Percentiles rank a stretch among this genome's conserved stretches.
Evolutionary conservation across 2,113 vertebrate species (phyloP).

Genomic region (Hassar affinis): DNA sequence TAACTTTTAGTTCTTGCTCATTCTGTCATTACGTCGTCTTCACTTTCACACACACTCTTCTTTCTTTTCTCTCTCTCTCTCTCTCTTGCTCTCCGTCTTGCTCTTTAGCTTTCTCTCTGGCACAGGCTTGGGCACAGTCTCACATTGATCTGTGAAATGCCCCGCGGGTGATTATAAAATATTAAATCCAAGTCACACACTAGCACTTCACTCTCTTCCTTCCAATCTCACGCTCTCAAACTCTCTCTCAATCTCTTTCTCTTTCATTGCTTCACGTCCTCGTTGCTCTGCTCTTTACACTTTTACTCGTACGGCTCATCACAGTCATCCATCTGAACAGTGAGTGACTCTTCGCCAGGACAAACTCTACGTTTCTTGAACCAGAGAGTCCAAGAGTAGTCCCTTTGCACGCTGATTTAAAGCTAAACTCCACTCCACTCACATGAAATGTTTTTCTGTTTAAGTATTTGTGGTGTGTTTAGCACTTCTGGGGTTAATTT

Average conservation of each 20-base stretch:
- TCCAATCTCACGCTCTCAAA: slow-evolving; percentile 63
- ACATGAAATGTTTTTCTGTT: not conserved
- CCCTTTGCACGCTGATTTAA: not conserved
- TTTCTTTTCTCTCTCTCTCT: not conserved
- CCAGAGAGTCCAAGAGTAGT: not conserved
- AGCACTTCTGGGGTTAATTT: not conserved
- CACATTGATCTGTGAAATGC: slow-evolving; percentile 87
- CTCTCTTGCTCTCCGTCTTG: not conserved
- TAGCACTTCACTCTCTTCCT: slow-evolving; percentile 84
- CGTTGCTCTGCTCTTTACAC: slow-evolving; percentile 14
- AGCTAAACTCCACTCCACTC: not conserved
- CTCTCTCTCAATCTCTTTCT: slow-evolving; percentile 26
- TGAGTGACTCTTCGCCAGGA: slow-evolving; percentile 75
- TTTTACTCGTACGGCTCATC: slow-evolving; percentile 71
- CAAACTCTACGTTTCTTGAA: not conserved
- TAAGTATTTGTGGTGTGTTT: not conserved
- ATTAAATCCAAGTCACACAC: slow-evolving; percentile 90
- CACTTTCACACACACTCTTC: slow-evolving; percentile 25
- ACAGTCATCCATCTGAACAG: slow-evolving; percentile 74
- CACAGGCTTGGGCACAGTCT: slow-evolving; percentile 84
- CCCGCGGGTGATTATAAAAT: slow-evolving; percentile 89
- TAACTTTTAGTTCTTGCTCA: slow-evolving; percentile 46
- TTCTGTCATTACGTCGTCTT: slow-evolving; percentile 48
- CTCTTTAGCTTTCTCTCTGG: slow-evolving; percentile 63
- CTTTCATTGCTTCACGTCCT: not conserved